phyloP scores from a whole-genome alignment of 1,140 invertebrate genomes.

The Epicauta chinensis region DNA sequence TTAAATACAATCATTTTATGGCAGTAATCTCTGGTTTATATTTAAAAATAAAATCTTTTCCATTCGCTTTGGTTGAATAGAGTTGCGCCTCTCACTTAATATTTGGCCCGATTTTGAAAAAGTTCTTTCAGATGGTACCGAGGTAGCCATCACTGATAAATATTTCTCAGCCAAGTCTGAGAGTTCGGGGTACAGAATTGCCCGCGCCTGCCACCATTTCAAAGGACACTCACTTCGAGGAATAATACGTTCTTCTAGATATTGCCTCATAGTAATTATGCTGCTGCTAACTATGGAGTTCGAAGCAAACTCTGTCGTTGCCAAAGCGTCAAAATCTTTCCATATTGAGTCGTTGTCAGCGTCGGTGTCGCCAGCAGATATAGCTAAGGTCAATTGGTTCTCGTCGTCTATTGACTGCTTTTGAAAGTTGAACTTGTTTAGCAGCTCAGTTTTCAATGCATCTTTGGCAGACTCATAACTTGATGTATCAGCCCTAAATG shows the following conservation, averaged over 20 bases:
- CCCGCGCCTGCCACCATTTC: constrained; percentile 30
- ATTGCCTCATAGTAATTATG: constrained; percentile 32
- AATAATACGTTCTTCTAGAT: constrained; percentile 29
- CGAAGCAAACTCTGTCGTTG: constrained; percentile 22
- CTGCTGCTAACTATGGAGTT: constrained; percentile 25
- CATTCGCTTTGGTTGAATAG: constrained; percentile 29
- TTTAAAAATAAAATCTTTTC: constrained; percentile 34
- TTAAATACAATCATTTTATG: constrained; percentile 9
- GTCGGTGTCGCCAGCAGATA: constrained; percentile 22
- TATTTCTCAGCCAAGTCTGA: constrained; percentile 35
- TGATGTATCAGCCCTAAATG: constrained; percentile 26
- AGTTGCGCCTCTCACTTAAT: constrained; percentile 22
- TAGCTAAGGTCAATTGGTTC: constrained; percentile 7
- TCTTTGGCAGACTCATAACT: constrained; percentile 32
- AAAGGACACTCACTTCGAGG: constrained; percentile 32
- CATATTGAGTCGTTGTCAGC: constrained; percentile 23
- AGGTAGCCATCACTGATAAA: constrained; percentile 37
- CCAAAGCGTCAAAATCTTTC: constrained; percentile 27
- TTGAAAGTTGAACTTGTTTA: constrained; percentile 19
- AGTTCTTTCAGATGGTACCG: constrained; percentile 40
- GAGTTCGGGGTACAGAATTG: constrained; percentile 31
- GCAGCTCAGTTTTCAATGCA: constrained; percentile 32
- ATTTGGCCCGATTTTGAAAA: constrained; percentile 41
- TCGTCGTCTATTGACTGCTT: constrained; percentile 17
- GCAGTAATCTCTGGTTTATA: constrained; percentile 28